Percentiles rank a stretch among this genome's conserved stretches.
Evolutionary conservation across 2,888 invertebrate genomes (phyloP).

Genomic region (Malthinus seriepunctatus): DNA sequence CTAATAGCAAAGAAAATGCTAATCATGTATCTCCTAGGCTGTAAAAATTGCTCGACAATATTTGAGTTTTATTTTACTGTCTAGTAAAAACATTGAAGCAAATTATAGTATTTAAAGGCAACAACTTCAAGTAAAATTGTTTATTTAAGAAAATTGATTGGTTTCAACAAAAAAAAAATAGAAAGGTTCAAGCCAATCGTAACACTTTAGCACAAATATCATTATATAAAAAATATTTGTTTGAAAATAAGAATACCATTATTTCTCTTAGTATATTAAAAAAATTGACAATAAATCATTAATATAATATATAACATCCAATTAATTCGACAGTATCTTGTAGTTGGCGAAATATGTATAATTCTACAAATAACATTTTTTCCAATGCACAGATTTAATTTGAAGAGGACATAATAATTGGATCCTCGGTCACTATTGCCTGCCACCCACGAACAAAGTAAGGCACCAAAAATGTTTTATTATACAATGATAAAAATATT

Average conservation of each 20-base stretch:
- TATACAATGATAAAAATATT: conserved; percentile 44
- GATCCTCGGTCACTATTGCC: conserved; percentile 51
- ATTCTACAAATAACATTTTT: conserved; percentile 52
- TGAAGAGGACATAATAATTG: conserved; percentile 28
- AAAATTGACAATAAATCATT: conserved; percentile 57
- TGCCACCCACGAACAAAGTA: conserved; percentile 53
- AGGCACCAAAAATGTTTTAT: conserved; percentile 53
- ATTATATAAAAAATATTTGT: conserved; percentile 8
- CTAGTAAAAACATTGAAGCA: neutral
- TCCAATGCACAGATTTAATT: conserved; percentile 45
- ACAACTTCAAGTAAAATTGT: too few relatives aligned
- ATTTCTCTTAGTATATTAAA: conserved; percentile 54
- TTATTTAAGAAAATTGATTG: neutral
- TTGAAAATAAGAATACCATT: conserved; percentile 14
- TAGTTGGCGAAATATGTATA: conserved; percentile 47
- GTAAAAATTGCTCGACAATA: conserved; percentile 6
- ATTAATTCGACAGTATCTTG: conserved; percentile 43
- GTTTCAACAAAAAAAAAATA: neutral
- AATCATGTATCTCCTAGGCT: conserved; percentile 66
- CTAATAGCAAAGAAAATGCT: conserved; percentile 87
- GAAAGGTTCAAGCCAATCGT: neutral
- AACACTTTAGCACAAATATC: conserved; percentile 1
- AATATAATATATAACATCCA: conserved; percentile 53
- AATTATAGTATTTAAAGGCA: too few relatives aligned
- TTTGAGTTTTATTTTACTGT: neutral